Base-by-base conservation (phyloP, 1,140 invertebrate species). In the Ridgeia piscesae region DNA sequence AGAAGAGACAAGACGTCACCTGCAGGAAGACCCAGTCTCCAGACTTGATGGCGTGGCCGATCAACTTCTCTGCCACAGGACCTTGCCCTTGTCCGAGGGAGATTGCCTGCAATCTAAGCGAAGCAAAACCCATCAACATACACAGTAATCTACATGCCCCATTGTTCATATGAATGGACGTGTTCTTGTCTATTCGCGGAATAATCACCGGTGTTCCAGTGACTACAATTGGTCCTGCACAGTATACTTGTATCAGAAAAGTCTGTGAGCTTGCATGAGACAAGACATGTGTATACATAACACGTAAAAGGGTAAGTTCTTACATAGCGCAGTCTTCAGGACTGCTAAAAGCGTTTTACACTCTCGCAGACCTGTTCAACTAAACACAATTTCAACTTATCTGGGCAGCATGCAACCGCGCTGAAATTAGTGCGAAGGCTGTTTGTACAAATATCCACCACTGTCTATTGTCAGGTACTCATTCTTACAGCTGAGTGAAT, bases 21-120 rank as follows among this genome's bases (percentile, higher is more conserved):
- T 96, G 96, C 89, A 96, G 93, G 94, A 96, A 96, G 11, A 96
- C 94, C 96, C 96, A 96, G 93, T 96, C 95, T 9, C 96, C 96
- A 91, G 91, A 94, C 91, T 95, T 95, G 1, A 94, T 93, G n/a
- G 96, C 95, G n/a, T 93, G 92, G 1, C 50, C 77, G 1, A 96
- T 96, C 92, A 96, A 93, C 93, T 95, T 96, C 93, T 96, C 96
- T 88, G 96, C 96, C 6, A 96, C 95, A 88, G 96, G 96, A 88
- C 96, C 96, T 93, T 96, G 96, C 92, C 96, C 96, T 94, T 96
- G 96, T 93, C 96, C 96, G 34, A 96, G 93, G 34, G 96, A 96
- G 50, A 96, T 96, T 21, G 95, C 97, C 94, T 97, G 96, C 92
- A 96, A 95, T 92, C 93, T 93, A 77, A n/a, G 50, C 88, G 31